Percentiles rank a stretch among this genome's conserved stretches.
Conservation (phyloP, 1,140 invertebrate genomes). For the Aphelenchoides besseyi region DNA sequence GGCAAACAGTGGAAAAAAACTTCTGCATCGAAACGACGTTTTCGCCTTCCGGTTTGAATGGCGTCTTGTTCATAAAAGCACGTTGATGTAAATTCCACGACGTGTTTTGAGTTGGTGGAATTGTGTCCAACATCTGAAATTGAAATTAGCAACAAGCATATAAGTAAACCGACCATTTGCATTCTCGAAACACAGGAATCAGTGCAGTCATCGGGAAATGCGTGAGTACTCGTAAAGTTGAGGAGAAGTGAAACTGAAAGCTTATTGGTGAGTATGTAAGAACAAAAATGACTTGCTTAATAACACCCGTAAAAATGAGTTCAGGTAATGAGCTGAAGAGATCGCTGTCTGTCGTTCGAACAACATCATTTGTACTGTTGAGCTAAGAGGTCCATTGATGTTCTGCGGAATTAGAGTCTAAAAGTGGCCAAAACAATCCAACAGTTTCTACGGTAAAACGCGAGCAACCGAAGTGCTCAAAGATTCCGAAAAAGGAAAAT, state of each 20-base stretch:
- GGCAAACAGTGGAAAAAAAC: conserved; percentile 18
- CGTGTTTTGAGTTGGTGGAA: conserved; percentile 16
- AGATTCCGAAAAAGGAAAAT: too few species aligned
- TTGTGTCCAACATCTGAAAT: conserved; percentile 18
- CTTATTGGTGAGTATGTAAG: neutral
- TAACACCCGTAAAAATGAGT: too few species aligned
- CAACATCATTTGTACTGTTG: too few species aligned
- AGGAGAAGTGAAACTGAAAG: neutral
- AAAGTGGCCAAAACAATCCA: too few species aligned
- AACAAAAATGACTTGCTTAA: too few species aligned
- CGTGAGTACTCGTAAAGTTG: neutral
- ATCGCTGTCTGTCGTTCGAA: too few species aligned
- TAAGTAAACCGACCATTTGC: conserved; percentile 16
- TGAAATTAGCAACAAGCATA: neutral
- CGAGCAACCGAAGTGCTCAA: too few species aligned
- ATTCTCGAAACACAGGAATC: conserved; percentile 17
- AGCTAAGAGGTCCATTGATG: too few species aligned
- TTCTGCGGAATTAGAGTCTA: too few species aligned
- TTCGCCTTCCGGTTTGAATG: neutral
- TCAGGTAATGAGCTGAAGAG: too few species aligned
- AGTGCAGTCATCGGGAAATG: conserved; percentile 20
- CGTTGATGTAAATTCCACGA: conserved; percentile 18
- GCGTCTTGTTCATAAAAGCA: conserved; percentile 12
- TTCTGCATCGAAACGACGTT: conserved; percentile 6
- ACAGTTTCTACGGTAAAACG: too few species aligned